Base-by-base conservation (phyloP, 2,797 vertebrate species). In the Cyprinodon diabolis region DNA sequence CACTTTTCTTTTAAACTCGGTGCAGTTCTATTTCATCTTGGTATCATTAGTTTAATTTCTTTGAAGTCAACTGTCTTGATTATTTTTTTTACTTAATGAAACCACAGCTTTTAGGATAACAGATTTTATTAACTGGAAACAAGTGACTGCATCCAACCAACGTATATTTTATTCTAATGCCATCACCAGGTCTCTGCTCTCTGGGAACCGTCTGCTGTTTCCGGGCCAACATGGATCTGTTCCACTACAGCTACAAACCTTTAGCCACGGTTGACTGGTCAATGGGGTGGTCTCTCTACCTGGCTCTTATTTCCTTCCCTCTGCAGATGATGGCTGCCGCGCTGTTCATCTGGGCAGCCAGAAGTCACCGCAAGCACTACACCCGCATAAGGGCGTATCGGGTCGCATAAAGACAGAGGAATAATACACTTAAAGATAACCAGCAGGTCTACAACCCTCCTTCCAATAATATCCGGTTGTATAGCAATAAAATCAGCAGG, bases 281-380 rank as follows among this genome's bases (percentile, higher is more conserved):
- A 25, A 93, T 97, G 1, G 97, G 97, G 76, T 99, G 98, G 98
- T 99, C 98, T 69, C 97, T 99, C 85, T 99, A 97, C 92, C 94
- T 99, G 23, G 97, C 97, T 12, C 97, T 97, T 5, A 96, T 98
- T 81, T 98, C 98, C 0, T 96, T 97, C 45, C 98, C 98, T 6
- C 83, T 99, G 78, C 97, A 99, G 90, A 96, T 98, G 87, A 99
- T 99, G 98, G 97, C 98, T 8, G 96, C 97, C 9, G 96, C 97
- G 69, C 94, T 99, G 68, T 98, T 99, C 91, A 94, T 98, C 75
- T 99, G 98, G 98, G 98, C 98, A 0, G 96, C 97, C 60, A 95
- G 96, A 66, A 98, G 97, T 87, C 98, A 98, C 87, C 95, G 96
- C 66, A 96, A 96, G 74, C 97, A 95, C 78, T 99, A 99, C 93